phyloP scores from a whole-genome alignment of 1,140 invertebrate species.

The Chionoecetes opilio region DNA sequence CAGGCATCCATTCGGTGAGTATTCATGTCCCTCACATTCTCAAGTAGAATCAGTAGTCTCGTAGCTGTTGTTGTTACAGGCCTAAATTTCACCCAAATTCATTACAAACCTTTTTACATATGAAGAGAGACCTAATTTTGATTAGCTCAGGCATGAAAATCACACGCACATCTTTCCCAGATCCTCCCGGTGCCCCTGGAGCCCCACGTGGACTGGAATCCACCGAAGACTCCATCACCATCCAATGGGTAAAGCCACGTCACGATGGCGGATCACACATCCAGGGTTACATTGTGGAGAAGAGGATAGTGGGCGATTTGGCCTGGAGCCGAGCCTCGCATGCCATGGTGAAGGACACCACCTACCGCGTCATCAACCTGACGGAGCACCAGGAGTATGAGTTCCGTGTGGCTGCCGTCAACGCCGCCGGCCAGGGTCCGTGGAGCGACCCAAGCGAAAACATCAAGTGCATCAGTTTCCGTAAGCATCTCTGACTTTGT shows the following conservation, averaged over 20 bases:
- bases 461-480: constrained; percentile 86
- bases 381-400: constrained; percentile 98
- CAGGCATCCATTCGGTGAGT: constrained; percentile 95
- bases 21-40: background rate
- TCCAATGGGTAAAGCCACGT: constrained; percentile 96
- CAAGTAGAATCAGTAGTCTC: background rate
- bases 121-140: too few relatives aligned
- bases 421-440: constrained; percentile 96
- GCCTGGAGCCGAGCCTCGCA: constrained; percentile 94
- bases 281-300: constrained; percentile 96
- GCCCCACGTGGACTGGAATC: constrained; percentile 93
- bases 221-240: constrained; percentile 96
- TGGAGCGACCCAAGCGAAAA: constrained; percentile 95
- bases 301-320: constrained; percentile 93
- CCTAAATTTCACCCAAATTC: too few relatives aligned
- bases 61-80: background rate
- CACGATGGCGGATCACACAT: constrained; percentile 97
- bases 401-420: constrained; percentile 98
- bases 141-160: too few relatives aligned
- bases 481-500: constrained; percentile 61
- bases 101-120: too few relatives aligned
- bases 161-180: constrained; percentile 82
- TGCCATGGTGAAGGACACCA: constrained; percentile 91
- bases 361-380: constrained; percentile 92
- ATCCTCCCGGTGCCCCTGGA: constrained; percentile 95